Conservation (phyloP, 2,113 vertebrate species). For the Pseudorectes ferrugineus region DNA sequence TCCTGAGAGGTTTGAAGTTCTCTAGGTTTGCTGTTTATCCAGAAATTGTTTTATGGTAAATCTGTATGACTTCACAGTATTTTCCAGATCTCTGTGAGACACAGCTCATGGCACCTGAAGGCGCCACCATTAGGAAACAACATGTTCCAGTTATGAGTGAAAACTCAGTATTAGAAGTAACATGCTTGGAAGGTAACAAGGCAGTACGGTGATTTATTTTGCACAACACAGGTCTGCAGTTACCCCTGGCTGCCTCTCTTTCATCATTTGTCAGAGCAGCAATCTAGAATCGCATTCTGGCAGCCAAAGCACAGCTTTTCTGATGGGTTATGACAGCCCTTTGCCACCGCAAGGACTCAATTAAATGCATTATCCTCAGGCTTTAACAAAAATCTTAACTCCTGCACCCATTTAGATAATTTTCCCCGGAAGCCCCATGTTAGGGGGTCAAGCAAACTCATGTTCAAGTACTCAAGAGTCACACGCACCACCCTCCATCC, state of each 20-base stretch:
- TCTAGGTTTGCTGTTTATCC: not conserved
- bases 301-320: not conserved
- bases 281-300: not conserved
- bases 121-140: not conserved
- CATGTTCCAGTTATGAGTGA: rapidly evolving
- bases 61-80: rapidly evolving
- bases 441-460: not conserved
- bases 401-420: not conserved
- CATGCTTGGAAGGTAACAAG: not conserved
- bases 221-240: not conserved
- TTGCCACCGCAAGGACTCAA: not conserved
- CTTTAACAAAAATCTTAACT: not conserved
- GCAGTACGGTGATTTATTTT: not conserved
- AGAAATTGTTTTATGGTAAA: not conserved
- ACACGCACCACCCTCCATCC: not conserved
- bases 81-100: not conserved
- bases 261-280: not conserved
- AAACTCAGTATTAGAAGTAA: not conserved
- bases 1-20: not conserved
- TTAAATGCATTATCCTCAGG: not conserved
- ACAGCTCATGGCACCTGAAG: not conserved
- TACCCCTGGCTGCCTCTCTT: not conserved
- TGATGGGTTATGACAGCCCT: not conserved
- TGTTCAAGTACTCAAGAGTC: not conserved
- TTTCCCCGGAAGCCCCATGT: rapidly evolving